phyloP scores from a whole-genome alignment of 2,113 vertebrate species.

The Geococcyx californianus region DNA sequence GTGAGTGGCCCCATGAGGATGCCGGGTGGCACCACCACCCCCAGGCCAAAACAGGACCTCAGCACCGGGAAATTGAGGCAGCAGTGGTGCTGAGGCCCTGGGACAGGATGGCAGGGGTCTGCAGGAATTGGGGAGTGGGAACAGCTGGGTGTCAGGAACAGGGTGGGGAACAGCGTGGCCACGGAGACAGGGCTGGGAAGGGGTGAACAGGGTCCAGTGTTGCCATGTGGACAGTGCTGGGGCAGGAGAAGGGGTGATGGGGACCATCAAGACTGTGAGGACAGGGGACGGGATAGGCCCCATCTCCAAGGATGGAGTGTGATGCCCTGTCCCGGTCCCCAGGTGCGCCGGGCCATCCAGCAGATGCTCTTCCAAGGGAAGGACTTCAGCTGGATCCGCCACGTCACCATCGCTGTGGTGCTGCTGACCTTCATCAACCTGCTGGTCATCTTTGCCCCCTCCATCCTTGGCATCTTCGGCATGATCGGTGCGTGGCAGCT shows the following conservation, averaged over 20 bases:
- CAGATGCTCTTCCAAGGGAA: conserved; percentile 92
- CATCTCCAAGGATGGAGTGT: not conserved
- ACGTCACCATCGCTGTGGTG: conserved; percentile 80
- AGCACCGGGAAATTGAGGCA: not conserved
- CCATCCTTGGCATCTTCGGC: conserved; percentile 96
- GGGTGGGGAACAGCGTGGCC: no score
- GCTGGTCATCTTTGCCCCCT: conserved; percentile 96
- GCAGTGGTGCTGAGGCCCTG: not conserved
- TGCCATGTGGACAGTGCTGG: not conserved
- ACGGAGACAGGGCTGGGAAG: not conserved
- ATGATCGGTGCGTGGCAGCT: conserved; percentile 85
- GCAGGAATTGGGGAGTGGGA: fast-evolving
- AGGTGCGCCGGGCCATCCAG: conserved; percentile 96
- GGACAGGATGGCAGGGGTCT: not conserved
- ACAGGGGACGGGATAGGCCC: not conserved
- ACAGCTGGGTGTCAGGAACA: not conserved
- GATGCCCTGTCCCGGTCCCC: not conserved
- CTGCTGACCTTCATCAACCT: conserved; percentile 91
- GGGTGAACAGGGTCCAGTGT: no score
- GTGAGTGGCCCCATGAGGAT: conserved; percentile 72
- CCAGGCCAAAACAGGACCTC: not conserved
- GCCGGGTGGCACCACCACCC: not conserved
- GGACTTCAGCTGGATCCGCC: conserved; percentile 92
- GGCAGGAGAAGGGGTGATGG: not conserved
- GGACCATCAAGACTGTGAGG: not conserved